These are phyloP conservation scores for Sycophila texana DNA, from an alignment of 2,888 invertebrate species.

Conservation along the genomic window DNA sequence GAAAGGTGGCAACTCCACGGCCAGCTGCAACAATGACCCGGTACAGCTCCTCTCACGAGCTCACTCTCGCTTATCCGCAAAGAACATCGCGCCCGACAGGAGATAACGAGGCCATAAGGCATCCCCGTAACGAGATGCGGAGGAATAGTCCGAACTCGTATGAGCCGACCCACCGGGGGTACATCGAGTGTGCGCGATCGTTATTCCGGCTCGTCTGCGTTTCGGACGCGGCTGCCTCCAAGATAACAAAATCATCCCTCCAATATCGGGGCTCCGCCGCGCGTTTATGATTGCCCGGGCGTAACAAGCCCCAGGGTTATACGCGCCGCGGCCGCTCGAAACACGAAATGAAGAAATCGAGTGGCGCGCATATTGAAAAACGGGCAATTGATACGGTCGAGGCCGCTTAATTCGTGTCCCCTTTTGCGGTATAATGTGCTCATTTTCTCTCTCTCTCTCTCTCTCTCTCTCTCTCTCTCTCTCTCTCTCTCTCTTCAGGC, in stretches of 20 bases:
- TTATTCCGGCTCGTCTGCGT: constrained; percentile 57
- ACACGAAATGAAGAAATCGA: constrained; percentile 20
- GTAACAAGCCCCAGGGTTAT: constrained; percentile 33
- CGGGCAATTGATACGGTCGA: constrained; percentile 10
- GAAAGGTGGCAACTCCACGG: not conserved
- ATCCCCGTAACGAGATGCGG: constrained; percentile 63
- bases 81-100: constrained; percentile 33
- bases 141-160: constrained; percentile 35
- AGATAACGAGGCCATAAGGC: constrained; percentile 68
- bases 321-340: not conserved
- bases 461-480: constrained; percentile 12
- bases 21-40: not conserved
- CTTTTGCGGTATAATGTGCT: not conserved
- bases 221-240: constrained; percentile 13
- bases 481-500: not conserved
- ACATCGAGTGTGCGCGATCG: constrained; percentile 54
- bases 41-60: not conserved
- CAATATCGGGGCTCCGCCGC: not conserved
- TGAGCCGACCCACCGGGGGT: constrained; percentile 38
- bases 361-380: constrained; percentile 10
- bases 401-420: not conserved
- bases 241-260: constrained; percentile 29
- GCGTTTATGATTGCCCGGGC: not conserved
- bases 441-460: not conserved
- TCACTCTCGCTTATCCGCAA: not conserved